Percentiles rank a stretch among this genome's conserved stretches.
Evolutionary conservation across 2,113 vertebrate species (phyloP).

Genomic region (Hyaena hyaena): DNA sequence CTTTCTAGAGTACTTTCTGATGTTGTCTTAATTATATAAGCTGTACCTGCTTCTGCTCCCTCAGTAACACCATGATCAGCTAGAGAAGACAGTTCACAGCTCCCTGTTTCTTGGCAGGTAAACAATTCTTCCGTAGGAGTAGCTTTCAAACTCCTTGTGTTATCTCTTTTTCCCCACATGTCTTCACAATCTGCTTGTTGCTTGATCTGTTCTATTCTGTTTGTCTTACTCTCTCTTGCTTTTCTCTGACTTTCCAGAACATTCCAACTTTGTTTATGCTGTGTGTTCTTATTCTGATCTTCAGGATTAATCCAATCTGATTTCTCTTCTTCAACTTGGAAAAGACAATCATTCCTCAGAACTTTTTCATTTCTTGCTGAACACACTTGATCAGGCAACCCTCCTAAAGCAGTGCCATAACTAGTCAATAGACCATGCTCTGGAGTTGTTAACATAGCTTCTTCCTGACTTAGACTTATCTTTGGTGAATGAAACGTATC

Average conservation of each 20-base stretch:
- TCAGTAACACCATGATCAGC: constrained; percentile 78
- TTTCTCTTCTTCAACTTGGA: constrained; percentile 65
- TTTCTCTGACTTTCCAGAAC: constrained; percentile 69
- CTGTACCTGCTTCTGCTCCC: constrained; percentile 83
- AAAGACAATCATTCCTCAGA: constrained; percentile 42
- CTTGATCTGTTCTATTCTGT: constrained; percentile 35
- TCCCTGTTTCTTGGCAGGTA: constrained; percentile 84
- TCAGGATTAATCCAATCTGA: constrained; percentile 44
- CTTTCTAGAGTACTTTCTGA: constrained; percentile 89
- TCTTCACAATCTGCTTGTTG: constrained; percentile 69
- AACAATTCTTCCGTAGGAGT: constrained; percentile 79
- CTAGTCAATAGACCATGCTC: neutral
- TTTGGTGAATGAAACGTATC: neutral
- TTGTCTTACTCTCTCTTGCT: constrained; percentile 54
- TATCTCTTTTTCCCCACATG: constrained; percentile 50
- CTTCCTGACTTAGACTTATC: constrained; percentile 9
- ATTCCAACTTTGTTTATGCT: constrained; percentile 57
- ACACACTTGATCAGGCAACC: neutral
- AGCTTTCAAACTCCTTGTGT: constrained; percentile 4
- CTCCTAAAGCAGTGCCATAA: neutral
- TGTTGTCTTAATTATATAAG: constrained; percentile 90
- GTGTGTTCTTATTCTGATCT: constrained; percentile 53
- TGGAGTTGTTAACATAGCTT: constrained; percentile 6
- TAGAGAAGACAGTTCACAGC: constrained; percentile 83
- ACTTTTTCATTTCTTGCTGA: constrained; percentile 57